These are phyloP conservation scores for Silurus lanzhouensis DNA, from an alignment of 2,797 vertebrate species.

Conservation along the genomic window DNA sequence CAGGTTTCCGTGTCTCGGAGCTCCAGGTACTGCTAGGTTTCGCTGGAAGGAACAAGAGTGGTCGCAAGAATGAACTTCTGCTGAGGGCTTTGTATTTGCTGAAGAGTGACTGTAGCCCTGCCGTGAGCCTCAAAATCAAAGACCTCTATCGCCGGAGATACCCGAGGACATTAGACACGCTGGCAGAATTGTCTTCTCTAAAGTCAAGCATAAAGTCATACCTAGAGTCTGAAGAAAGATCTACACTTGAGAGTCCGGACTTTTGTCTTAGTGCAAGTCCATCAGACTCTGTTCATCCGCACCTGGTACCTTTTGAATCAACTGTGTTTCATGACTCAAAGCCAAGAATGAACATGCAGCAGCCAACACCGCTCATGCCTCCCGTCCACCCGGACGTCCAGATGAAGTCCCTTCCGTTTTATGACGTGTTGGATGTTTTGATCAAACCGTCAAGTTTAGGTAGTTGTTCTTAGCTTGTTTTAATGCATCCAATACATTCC, in stretches of 20 bases:
- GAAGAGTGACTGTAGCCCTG: constrained; percentile 83
- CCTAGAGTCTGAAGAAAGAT: constrained; percentile 72
- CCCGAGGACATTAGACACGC: constrained; percentile 77
- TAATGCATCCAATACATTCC: not conserved
- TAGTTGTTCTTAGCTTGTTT: constrained; percentile 65
- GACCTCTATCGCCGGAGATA: constrained; percentile 81
- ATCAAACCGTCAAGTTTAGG: constrained; percentile 97
- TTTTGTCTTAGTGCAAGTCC: constrained; percentile 70
- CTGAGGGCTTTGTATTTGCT: constrained; percentile 84
- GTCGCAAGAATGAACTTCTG: constrained; percentile 85
- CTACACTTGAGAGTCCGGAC: constrained; percentile 72
- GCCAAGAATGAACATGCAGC: constrained; percentile 90
- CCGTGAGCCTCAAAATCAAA: constrained; percentile 83
- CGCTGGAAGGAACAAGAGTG: constrained; percentile 86
- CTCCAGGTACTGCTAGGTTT: constrained; percentile 87
- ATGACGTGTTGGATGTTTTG: constrained; percentile 92
- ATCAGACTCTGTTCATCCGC: constrained; percentile 67
- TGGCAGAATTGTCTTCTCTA: constrained; percentile 72
- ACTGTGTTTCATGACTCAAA: constrained; percentile 77
- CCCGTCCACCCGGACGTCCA: constrained; percentile 98
- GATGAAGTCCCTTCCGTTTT: constrained; percentile 92
- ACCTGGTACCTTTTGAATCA: constrained; percentile 71
- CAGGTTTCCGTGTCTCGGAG: constrained; percentile 86
- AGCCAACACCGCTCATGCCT: constrained; percentile 82
- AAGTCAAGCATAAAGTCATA: constrained; percentile 64